Base-by-base conservation (phyloP, 37 sponge, comb jelly and placozoan species). In the Haliclona indistincta region DNA sequence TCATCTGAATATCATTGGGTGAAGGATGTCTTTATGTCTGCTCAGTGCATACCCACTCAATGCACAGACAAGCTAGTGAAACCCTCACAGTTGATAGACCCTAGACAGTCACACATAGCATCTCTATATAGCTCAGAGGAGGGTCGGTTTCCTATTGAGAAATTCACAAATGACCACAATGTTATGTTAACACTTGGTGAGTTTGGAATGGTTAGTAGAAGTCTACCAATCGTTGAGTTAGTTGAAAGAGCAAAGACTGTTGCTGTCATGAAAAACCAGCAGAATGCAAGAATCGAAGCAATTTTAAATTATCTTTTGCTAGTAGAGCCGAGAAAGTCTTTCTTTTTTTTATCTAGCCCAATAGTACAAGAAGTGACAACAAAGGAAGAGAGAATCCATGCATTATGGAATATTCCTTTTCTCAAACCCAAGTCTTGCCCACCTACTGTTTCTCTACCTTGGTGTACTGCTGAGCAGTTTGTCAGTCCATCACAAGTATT, bases 111-210 rank as follows among this genome's bases (percentile, higher is more conserved):
- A 45, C 56, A 28, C 19, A 36, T 88, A 30, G 47, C 17, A 8
- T 20, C 8, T 10, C 54, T 88, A 2, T 88, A 72, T 71, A 51
- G 64, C 17, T 39, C 23, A 6, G 23, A 6, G 54, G 88, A 88
- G 3, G 88, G 67, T 19, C 60, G 73, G 19, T 88, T 88, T 63
- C 88, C 88, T 25, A 53, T 53, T 17, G 60, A 70, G 13, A 28
- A 34, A 22, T 56, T 81, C 36, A 19, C 20, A 38, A 39, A 49
- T 6, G 49, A 56, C 38, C 20, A 30, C 38, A 39, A 49, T 6
- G 49, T 68, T 42, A 28, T 67, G 54, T 15, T 1, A 5, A 67
- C 41, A 54, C 42, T 88, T 2, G 30, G 4, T 51, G 7, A 39
- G 0, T 43, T 88, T 17, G 82, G 82, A 1, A 88, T 88, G 82